These are phyloP conservation scores for Cheilosia urbana DNA, from an alignment of 2,888 invertebrate species.

Conservation along the genomic window DNA sequence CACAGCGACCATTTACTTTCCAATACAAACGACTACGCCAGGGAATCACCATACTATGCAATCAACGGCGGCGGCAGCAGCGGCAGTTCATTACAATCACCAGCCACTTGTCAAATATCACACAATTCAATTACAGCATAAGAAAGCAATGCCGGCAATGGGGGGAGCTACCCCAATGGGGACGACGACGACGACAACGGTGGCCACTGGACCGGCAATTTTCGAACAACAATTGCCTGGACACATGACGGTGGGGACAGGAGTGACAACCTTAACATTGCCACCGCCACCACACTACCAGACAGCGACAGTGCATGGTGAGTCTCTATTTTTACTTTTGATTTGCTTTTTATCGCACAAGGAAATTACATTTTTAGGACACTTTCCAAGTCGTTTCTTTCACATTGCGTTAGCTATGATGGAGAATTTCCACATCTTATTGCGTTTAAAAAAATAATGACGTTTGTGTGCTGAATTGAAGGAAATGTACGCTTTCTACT, in stretches of 20 bases:
- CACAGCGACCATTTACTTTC: constrained; percentile 83
- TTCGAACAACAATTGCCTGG: constrained; percentile 69
- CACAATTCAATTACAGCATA: constrained; percentile 82
- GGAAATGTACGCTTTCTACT: too few species aligned
- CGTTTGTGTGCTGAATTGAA: too few species aligned
- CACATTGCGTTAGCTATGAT: too few species aligned
- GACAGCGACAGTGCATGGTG: constrained; percentile 83
- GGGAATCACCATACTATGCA: constrained; percentile 65
- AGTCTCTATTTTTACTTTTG: constrained; percentile 76
- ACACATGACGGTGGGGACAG: constrained; percentile 73
- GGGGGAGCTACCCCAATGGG: constrained; percentile 37
- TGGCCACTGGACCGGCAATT: constrained; percentile 65
- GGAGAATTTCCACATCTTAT: too few species aligned
- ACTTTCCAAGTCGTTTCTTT: too few species aligned
- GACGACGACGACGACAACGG: constrained; percentile 49
- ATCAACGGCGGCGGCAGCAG: constrained; percentile 74
- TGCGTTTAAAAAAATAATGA: too few species aligned
- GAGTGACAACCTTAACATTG: constrained; percentile 78
- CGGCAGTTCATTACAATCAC: constrained; percentile 77
- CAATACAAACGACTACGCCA: constrained; percentile 78
- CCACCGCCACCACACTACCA: constrained; percentile 83
- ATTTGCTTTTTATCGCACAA: too few species aligned
- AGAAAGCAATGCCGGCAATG: constrained; percentile 73
- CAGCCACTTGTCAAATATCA: constrained; percentile 83
- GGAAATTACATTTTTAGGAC: too few species aligned